Evolutionary conservation across 2,888 invertebrate species (phyloP), one percentile per base, ranked within the genome.

Genomic region (Aradus depressus): DNA sequence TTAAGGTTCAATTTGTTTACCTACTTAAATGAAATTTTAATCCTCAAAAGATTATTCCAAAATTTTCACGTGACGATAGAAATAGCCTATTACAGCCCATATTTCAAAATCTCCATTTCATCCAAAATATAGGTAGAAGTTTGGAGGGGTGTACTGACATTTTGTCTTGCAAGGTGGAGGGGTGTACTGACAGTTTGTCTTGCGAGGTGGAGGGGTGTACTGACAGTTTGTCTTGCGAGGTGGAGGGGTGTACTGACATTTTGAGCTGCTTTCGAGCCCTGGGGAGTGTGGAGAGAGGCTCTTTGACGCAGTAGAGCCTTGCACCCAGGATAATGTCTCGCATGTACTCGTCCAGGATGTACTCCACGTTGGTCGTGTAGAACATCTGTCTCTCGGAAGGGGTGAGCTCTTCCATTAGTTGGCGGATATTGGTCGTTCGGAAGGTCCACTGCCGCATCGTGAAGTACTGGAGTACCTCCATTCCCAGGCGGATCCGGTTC

Each of bases 381-480:
- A 85, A 90, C 0, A 70, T 69, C 45, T 78, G 66, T 58, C 68
- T 70, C 57, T 84, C 85, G 12, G 67, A 67, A 1, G 67, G 65
- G 0, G 68, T 72, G 37, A 86, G 63, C 14, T 68, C 67, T 1
- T 70, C 63, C 51, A 68, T 70, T 3, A 85, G 66, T 1, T 73
- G 68, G 50, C 69, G 65, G 58, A 79, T 74, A 54, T 79, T 77
- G 3, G 75, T 73, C 57, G 79, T 81, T 25, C 68, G 72, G 64
- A 90, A 89, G 31, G 75, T 67, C 93, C 93, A 93, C 54, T 81
- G 75, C 50, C 84, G 79, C 3, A 79, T 81, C 0, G 87, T 87
- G 68, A 89, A 90, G 65, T 84, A 88, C 57, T 83, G 79, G 6
- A 90, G 68, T 0, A 86, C 73, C 52, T 72, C 70, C 14, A 81